A percentile compares a stretch with the other conserved stretches of the same genome.
Conservation (phyloP, 2,113 vertebrate species). For the Calyptommatus sinebrachiatus region DNA sequence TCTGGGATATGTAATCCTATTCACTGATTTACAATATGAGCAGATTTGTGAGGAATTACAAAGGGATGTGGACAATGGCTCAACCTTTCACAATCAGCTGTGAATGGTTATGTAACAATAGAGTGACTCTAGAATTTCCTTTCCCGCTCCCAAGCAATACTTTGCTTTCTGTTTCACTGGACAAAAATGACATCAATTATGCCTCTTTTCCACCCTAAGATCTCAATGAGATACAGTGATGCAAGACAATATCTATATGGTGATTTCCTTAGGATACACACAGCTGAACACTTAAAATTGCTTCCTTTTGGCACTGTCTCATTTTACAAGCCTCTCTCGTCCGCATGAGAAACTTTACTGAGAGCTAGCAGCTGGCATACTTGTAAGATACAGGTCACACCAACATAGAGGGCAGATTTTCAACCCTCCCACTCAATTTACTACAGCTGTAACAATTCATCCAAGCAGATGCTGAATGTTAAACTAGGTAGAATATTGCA, state of each 20-base stretch:
- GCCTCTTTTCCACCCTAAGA: slow-evolving; percentile 62
- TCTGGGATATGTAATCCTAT: slow-evolving; percentile 55
- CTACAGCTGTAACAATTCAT: slow-evolving; percentile 60
- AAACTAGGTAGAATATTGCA: slow-evolving; percentile 31
- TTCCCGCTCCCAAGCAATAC: slow-evolving; percentile 60
- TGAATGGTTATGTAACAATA: slow-evolving; percentile 64
- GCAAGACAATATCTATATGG: slow-evolving; percentile 56
- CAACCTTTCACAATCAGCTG: slow-evolving; percentile 67
- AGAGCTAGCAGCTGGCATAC: slow-evolving; percentile 69
- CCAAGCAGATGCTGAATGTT: slow-evolving; percentile 50
- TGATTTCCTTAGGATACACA: slow-evolving; percentile 64
- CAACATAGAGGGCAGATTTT: slow-evolving; percentile 53
- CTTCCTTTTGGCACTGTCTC: slow-evolving; percentile 50
- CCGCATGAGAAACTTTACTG: slow-evolving; percentile 28
- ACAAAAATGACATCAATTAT: slow-evolving; percentile 71
- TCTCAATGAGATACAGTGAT: slow-evolving; percentile 64
- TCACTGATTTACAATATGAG: slow-evolving; percentile 61
- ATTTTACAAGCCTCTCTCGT: slow-evolving; percentile 57
- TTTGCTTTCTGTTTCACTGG: slow-evolving; percentile 67
- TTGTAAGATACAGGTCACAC: slow-evolving; percentile 62
- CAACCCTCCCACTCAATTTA: slow-evolving; percentile 51
- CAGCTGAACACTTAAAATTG: slow-evolving; percentile 58
- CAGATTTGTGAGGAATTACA: slow-evolving; percentile 52
- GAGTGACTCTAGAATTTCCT: slow-evolving; percentile 59
- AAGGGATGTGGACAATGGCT: slow-evolving; percentile 63